Percentiles rank a stretch among this genome's conserved stretches.
Conservation (phyloP, 2,113 vertebrate species). For the Corynorhinus townsendii region DNA sequence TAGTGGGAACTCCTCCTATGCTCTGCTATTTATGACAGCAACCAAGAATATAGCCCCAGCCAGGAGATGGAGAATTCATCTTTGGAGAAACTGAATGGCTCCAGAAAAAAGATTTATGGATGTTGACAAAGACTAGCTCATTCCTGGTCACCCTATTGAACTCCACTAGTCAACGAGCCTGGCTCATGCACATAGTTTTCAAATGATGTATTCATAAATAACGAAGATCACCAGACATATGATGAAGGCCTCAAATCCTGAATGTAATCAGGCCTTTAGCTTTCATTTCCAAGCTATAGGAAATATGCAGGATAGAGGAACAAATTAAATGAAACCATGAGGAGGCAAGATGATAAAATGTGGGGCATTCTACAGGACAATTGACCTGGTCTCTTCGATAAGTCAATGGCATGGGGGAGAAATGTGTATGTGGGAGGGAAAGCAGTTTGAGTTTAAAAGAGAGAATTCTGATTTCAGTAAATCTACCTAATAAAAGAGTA, state of each 20-base stretch:
- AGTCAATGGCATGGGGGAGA: background rate
- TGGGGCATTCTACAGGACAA: background rate
- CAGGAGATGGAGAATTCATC: background rate
- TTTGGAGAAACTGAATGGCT: background rate
- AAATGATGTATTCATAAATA: background rate
- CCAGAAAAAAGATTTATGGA: background rate
- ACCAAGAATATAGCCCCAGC: background rate
- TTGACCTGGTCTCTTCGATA: background rate
- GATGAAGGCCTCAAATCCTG: background rate
- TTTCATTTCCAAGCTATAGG: background rate
- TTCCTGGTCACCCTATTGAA: background rate
- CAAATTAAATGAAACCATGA: constrained; percentile 1
- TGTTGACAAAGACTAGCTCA: background rate
- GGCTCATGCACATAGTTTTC: background rate
- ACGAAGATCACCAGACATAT: background rate
- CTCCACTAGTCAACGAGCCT: background rate
- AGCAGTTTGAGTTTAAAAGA: background rate
- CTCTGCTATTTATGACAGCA: background rate
- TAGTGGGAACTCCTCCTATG: background rate
- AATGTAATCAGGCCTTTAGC: constrained; percentile 7
- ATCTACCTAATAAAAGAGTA: too few species aligned
- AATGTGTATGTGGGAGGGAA: background rate
- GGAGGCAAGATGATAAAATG: background rate
- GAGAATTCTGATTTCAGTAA: constrained; percentile 6
- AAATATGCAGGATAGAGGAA: background rate